Evolutionary conservation across 1,140 invertebrate genomes (phyloP).

Genomic region (Pogonomyrmex barbatus): DNA sequence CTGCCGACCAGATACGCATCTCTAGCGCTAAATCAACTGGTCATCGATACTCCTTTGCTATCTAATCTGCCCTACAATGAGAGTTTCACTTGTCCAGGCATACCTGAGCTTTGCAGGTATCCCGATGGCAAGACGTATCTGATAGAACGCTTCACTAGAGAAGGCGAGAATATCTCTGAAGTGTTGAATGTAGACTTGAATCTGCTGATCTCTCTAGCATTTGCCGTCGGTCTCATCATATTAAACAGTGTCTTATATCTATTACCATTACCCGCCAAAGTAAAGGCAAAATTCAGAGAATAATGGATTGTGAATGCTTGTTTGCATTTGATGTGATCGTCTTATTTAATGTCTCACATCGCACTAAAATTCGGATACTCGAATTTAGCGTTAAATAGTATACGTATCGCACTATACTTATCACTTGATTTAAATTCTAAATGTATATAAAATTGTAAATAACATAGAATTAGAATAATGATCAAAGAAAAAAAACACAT

Average conservation of each 20-base stretch:
- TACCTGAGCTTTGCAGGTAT: conserved; percentile 89
- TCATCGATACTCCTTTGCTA: conserved; percentile 77
- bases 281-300: conserved; percentile 96
- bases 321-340: background rate
- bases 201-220: conserved; percentile 93
- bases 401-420: background rate
- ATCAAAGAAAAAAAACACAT: conserved; percentile 7
- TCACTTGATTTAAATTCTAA: background rate
- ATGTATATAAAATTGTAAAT: conserved; percentile 51
- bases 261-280: conserved; percentile 93
- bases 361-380: background rate
- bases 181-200: conserved; percentile 91
- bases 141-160: conserved; percentile 90
- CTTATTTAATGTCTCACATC: background rate
- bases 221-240: conserved; percentile 92
- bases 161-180: conserved; percentile 88
- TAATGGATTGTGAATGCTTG: conserved; percentile 77
- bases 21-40: conserved; percentile 81
- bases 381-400: background rate
- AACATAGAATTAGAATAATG: conserved; percentile 11
- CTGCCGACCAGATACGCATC: conserved; percentile 83
- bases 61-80: conserved; percentile 86
- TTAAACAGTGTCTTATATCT: conserved; percentile 95
- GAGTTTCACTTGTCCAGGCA: conserved; percentile 86
- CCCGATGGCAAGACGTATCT: conserved; percentile 91